Evolutionary conservation across 2,888 invertebrate species (phyloP), one percentile per base, ranked within the genome.

Genomic region (Mamestra brassicae): DNA sequence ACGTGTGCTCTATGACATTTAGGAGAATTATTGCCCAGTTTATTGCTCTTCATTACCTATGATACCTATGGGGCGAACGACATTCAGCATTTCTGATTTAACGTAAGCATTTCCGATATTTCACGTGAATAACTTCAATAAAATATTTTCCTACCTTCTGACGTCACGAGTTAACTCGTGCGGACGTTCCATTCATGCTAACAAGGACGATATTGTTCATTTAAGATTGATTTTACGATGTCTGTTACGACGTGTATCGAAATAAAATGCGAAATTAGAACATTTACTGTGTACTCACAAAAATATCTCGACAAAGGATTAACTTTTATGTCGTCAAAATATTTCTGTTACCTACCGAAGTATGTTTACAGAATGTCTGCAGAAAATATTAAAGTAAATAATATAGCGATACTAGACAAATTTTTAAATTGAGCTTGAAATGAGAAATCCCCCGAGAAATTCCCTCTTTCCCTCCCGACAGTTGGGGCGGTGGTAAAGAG

Each of bases 351-450:
- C 67, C 70, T 55, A 76, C 67, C 70, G 45, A 68, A 75, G 61
- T 73, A 76, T 81, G 70, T 82, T 77, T 78, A 65, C 73, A 74
- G 69, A 78, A 84, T 71, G 76, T 81, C 74, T 75, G 79, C 67
- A 63, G 68, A 69, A 80, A 88, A 86, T 85, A 86, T 87, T 81
- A 78, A 81, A 80, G 80, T 79, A 84, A 87, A 86, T 88, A 87
- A 86, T 83, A 78, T 78, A 87, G 87, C 85, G 85, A 88, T 88
- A 88, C 83, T 87, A 90, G 89, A 89, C 90, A 90, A 91, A 91
- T 92, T 93, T 92, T 90, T 92, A 94, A 95, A 94, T 94, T 93
- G 93, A 93, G 94, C 94, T 92, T 94, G 94, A 94, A 94, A 95
- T 94, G 93, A 94, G 93, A 93, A 93, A 92, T 91, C 92, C 90